Conservation (phyloP, 2,797 vertebrate species). For the Poecile montanus region DNA sequence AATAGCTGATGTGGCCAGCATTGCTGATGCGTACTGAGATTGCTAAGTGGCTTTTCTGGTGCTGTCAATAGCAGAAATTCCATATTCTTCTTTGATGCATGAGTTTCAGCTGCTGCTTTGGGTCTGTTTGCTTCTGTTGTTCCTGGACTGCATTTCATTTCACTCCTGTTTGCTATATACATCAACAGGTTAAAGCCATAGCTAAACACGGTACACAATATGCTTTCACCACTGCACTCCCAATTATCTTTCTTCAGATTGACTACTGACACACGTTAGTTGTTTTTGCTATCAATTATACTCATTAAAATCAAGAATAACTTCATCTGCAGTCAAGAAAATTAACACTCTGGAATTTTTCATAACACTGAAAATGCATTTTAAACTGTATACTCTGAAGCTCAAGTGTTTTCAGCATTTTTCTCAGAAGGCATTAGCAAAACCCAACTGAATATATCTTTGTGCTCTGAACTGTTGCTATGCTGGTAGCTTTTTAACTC, state of each 20-base stretch:
- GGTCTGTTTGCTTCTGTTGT: neutral
- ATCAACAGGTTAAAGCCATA: neutral
- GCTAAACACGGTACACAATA: neutral
- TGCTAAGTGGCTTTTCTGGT: neutral
- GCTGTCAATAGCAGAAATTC: neutral
- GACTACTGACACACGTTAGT: neutral
- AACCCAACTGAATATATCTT: neutral
- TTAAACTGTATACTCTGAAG: neutral
- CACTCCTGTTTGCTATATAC: neutral
- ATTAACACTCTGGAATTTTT: conserved; percentile 16
- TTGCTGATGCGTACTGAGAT: neutral
- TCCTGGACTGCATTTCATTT: neutral
- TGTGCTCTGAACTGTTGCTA: neutral
- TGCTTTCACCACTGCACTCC: neutral
- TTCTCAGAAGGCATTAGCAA: neutral
- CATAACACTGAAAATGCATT: neutral
- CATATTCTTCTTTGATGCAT: neutral
- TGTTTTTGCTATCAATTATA: neutral
- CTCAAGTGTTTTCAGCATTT: neutral
- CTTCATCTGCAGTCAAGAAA: neutral
- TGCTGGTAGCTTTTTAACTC: neutral
- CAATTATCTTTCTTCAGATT: conserved; percentile 21
- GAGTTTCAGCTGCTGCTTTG: neutral
- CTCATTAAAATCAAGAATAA: conserved; percentile 29
- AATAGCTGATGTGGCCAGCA: neutral